Percentiles rank a stretch among this genome's conserved stretches.
phyloP scores from a whole-genome alignment of 2,797 vertebrate species.

The Decapterus maruadsi region DNA sequence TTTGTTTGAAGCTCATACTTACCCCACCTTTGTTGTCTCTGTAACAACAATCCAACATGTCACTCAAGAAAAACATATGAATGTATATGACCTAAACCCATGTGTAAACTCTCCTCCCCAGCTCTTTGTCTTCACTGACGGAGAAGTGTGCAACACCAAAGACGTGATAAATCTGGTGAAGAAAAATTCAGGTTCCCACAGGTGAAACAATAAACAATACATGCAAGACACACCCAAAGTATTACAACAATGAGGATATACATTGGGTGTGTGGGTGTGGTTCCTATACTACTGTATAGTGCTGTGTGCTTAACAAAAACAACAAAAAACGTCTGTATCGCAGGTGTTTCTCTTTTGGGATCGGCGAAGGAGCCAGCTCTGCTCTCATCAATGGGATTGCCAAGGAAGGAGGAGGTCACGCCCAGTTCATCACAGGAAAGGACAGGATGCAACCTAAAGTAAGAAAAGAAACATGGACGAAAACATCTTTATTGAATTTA shows the following conservation, averaged over 20 bases:
- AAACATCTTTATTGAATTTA: too few relatives aligned
- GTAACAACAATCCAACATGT: not conserved
- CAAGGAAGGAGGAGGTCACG: slow-evolving; percentile 76
- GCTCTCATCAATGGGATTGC: too few relatives aligned
- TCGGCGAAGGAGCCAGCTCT: too few relatives aligned
- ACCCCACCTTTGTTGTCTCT: not conserved
- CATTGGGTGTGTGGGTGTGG: too few relatives aligned
- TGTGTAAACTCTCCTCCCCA: slow-evolving; percentile 44
- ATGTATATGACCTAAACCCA: not conserved
- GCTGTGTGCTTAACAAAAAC: too few relatives aligned
- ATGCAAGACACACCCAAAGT: not conserved
- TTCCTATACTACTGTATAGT: too few relatives aligned
- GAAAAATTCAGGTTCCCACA: slow-evolving; percentile 76
- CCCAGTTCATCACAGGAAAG: slow-evolving; percentile 88
- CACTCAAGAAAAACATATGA: not conserved
- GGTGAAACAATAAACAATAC: slow-evolving; percentile 66
- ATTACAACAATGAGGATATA: too few relatives aligned
- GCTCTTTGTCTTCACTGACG: slow-evolving; percentile 89
- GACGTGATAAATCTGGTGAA: slow-evolving; percentile 77
- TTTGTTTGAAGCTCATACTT: not conserved
- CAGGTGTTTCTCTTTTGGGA: too few relatives aligned
- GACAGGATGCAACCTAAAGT: slow-evolving; percentile 91
- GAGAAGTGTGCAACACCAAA: slow-evolving; percentile 82
- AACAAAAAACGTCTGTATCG: too few relatives aligned
- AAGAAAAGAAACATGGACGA: slow-evolving; percentile 32